Percentiles rank a stretch among this genome's conserved stretches.
phyloP scores from a whole-genome alignment of 1,140 invertebrate genomes.

The Bicyclus anynana region DNA sequence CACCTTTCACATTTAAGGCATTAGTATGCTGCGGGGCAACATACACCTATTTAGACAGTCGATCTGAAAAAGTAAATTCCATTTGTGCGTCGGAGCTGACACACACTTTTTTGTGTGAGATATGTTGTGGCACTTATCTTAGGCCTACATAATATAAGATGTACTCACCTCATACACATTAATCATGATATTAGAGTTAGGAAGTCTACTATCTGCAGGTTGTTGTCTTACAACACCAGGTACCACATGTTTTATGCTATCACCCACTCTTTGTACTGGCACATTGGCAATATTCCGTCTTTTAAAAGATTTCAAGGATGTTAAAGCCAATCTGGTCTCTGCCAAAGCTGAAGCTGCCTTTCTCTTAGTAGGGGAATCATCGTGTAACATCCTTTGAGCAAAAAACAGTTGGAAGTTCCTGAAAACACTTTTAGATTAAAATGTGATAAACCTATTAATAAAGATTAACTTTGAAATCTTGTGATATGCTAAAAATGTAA shows the following conservation, averaged over 20 bases:
- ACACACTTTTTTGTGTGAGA: too few relatives aligned
- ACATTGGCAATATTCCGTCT: slow-evolving; percentile 72
- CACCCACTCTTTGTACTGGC: slow-evolving; percentile 68
- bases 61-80: too few relatives aligned
- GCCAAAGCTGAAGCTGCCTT: slow-evolving; percentile 76
- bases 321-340: slow-evolving; percentile 84
- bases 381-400: slow-evolving; percentile 79
- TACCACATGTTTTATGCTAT: slow-evolving; percentile 49
- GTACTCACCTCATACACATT: slow-evolving; percentile 69
- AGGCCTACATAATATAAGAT: too few relatives aligned
- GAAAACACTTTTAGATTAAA: slow-evolving; percentile 24
- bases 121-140: too few relatives aligned
- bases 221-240: slow-evolving; percentile 66
- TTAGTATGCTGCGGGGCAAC: too few relatives aligned
- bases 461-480: neutral
- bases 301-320: slow-evolving; percentile 81
- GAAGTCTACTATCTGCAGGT: slow-evolving; percentile 41
- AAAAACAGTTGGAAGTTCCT: slow-evolving; percentile 82
- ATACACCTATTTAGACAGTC: too few relatives aligned
- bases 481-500: too few relatives aligned
- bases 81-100: too few relatives aligned
- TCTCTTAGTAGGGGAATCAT: slow-evolving; percentile 78
- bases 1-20: too few relatives aligned
- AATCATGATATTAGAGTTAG: slow-evolving; percentile 66
- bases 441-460: too few relatives aligned